Percentiles rank a stretch among this genome's conserved stretches.
These are phyloP conservation scores for Neuroterus valhalla DNA, from an alignment of 1,140 invertebrate species.

Conservation along the genomic window DNA sequence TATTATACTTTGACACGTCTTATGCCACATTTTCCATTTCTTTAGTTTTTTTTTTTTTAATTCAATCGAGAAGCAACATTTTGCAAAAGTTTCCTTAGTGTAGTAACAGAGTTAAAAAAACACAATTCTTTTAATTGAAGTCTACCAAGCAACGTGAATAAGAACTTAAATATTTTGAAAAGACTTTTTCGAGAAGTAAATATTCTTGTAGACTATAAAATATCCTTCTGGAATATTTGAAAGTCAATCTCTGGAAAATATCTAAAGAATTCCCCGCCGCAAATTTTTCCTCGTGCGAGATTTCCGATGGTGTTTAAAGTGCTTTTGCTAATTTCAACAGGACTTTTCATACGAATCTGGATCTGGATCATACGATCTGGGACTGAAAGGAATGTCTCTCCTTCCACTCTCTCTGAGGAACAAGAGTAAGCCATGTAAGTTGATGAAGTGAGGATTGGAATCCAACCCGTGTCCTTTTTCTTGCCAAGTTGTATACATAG, in stretches of 20 bases:
- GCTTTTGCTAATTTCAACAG: not conserved
- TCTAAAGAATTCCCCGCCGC: not conserved
- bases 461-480: not conserved
- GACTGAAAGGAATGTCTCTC: not conserved
- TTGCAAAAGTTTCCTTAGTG: no score
- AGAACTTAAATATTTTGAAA: no score
- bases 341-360: constrained; percentile 3
- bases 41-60: not conserved
- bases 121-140: not conserved
- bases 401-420: not conserved
- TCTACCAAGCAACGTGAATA: no score
- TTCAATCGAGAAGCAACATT: not conserved
- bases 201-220: no score
- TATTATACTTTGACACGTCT: constrained; percentile 18
- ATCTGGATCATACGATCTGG: not conserved
- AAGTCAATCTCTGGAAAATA: not conserved
- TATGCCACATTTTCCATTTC: constrained; percentile 1
- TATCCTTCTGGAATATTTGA: no score
- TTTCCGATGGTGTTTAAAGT: not conserved
- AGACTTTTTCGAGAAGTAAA: no score
- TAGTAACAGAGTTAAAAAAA: not conserved
- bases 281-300: not conserved
- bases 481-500: not conserved
- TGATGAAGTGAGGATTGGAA: constrained; percentile 6
- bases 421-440: constrained; percentile 12